phyloP scores from a whole-genome alignment of 2,888 invertebrate species.

The Phymatocera aterrima region DNA sequence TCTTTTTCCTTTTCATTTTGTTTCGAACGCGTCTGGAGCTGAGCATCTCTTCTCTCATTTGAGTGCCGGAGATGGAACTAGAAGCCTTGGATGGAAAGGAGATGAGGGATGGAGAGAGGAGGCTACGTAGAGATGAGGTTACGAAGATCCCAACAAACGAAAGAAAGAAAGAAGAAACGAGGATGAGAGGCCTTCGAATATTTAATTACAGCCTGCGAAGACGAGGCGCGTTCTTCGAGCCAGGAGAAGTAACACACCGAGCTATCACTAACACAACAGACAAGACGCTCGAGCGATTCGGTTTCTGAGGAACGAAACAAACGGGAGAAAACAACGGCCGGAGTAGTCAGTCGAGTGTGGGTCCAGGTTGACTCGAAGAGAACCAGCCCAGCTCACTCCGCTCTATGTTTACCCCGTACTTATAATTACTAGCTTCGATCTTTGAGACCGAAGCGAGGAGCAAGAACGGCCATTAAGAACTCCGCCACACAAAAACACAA shows the following conservation, averaged over 20 bases:
- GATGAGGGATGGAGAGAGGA: slow-evolving; percentile 10
- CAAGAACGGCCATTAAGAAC: slow-evolving; percentile 60
- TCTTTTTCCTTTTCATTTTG: slow-evolving; percentile 17
- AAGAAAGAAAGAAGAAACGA: slow-evolving; percentile 43
- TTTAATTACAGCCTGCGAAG: slow-evolving; percentile 67
- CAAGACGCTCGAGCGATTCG: neutral
- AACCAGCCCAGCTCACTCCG: slow-evolving; percentile 50
- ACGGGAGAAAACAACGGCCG: slow-evolving; percentile 65
- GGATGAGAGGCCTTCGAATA: slow-evolving; percentile 59
- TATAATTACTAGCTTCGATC: slow-evolving; percentile 67
- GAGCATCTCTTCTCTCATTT: slow-evolving; percentile 46
- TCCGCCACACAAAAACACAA: slow-evolving; percentile 28
- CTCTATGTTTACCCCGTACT: slow-evolving; percentile 73
- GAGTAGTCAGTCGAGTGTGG: slow-evolving; percentile 54
- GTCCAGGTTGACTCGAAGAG: slow-evolving; percentile 44
- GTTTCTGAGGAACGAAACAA: slow-evolving; percentile 15
- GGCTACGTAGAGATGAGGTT: neutral
- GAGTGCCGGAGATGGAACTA: slow-evolving; percentile 44
- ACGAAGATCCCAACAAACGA: slow-evolving; percentile 47
- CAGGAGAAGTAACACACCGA: slow-evolving; percentile 13
- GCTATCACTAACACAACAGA: slow-evolving; percentile 1
- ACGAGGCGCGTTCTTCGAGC: slow-evolving; percentile 24
- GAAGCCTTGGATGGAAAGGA: slow-evolving; percentile 40
- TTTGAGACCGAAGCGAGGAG: slow-evolving; percentile 53
- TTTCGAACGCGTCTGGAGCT: neutral